Conservation (phyloP, 2,113 vertebrate genomes). For the Calyptomena viridis region DNA sequence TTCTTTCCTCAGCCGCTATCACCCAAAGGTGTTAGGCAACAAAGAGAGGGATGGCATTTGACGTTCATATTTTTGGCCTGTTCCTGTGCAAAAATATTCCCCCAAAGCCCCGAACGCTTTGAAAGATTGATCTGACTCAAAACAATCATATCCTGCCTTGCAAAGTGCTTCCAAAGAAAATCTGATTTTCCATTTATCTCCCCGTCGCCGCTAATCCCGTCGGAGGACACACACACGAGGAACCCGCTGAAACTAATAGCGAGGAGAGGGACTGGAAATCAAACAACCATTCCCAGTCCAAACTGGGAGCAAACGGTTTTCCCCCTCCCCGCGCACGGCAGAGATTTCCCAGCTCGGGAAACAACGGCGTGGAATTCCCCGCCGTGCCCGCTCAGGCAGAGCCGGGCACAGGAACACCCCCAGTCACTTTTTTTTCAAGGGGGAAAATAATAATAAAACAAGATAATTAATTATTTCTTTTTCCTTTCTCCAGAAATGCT, state of each 20-base stretch:
- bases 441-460: neutral
- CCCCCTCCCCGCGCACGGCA: neutral
- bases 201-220: neutral
- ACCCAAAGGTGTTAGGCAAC: constrained; percentile 39
- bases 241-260: neutral
- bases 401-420: neutral
- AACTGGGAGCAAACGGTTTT: neutral
- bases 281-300: neutral
- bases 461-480: neutral
- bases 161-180: neutral
- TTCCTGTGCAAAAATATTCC: neutral
- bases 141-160: neutral
- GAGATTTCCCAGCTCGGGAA: neutral
- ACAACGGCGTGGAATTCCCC: neutral
- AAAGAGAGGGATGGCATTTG: constrained; percentile 18
- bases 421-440: neutral
- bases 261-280: neutral
- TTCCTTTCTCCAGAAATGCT: neutral
- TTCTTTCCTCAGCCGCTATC: neutral
- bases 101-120: neutral
- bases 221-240: neutral
- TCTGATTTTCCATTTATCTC: neutral
- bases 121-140: neutral
- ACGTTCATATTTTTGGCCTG: constrained; percentile 24
- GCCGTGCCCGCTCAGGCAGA: neutral